A percentile compares a stretch with the other conserved stretches of the same genome.
These are phyloP conservation scores for Silvanus unidentatus DNA, from an alignment of 2,888 invertebrate species.

Conservation along the genomic window DNA sequence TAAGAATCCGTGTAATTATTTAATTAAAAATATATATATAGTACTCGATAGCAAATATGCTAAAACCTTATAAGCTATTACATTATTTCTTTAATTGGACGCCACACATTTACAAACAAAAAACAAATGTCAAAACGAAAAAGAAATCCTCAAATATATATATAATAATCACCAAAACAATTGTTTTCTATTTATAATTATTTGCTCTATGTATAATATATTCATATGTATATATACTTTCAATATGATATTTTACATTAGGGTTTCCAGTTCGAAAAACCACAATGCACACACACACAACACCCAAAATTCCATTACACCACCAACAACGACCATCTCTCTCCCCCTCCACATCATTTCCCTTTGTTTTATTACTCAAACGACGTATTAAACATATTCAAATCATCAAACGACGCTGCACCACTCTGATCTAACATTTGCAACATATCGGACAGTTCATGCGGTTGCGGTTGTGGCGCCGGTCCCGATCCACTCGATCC, in stretches of 20 bases:
- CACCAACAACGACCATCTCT: neutral
- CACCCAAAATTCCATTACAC: neutral
- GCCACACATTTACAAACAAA: no score
- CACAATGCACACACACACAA: neutral
- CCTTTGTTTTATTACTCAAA: conserved; percentile 52
- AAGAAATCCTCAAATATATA: no score
- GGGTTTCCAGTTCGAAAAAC: no score
- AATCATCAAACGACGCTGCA: conserved; percentile 78
- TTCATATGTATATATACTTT: conserved; percentile 1
- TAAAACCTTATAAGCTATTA: no score
- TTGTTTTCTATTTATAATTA: neutral
- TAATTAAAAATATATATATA: no score
- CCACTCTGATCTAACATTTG: conserved; percentile 86
- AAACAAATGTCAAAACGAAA: no score
- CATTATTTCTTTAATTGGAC: no score
- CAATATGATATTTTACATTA: conserved; percentile 10
- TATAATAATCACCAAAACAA: no score
- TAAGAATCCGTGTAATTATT: no score
- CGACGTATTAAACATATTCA: conserved; percentile 83
- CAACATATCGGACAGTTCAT: conserved; percentile 86
- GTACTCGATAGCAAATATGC: no score
- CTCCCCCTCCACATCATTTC: neutral
- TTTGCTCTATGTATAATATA: neutral
- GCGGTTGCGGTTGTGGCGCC: conserved; percentile 64
- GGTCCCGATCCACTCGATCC: conserved; percentile 51